Base-by-base conservation (phyloP, 1,140 invertebrate species). In the Pachyrhynchus sulphureomaculatus region DNA sequence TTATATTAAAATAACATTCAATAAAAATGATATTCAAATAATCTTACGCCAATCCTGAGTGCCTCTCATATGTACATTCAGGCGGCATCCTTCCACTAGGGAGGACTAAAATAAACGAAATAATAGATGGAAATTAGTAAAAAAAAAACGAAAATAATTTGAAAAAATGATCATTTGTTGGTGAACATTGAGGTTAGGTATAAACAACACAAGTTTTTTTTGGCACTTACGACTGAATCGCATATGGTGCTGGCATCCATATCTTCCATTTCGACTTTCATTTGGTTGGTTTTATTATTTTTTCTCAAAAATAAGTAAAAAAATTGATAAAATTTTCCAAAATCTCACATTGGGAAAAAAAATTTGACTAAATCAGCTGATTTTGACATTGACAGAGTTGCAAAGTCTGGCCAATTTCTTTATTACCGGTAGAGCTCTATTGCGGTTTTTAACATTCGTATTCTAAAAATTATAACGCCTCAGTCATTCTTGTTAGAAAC, bases 11-110 rank as follows among this genome's bases (percentile, higher is more conserved):
- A 23, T 18, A 24, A 32, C 87, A 87, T 89, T 83, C 12, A 29
- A 29, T 29, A 29, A n/a, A n/a, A n/a, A n/a, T 52, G 24, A 53
- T 1, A 6, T 10, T 9, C 6, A 32, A 55, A 34, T 18, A 24
- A 21, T 87, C 88, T 89, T 83, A 92, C 90, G 95, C 94, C 95
- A 97, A 75, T 97, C 95, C 59, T 94, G 87, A 2, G 90, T 90
- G 70, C 90, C 88, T 79, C 87, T 88, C 91, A 97, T 95, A 71
- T 89, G 86, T 62, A 97, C 95, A 69, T 94, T 93, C 67, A 97
- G 81, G 66, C 93, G 87, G 79, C 95, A 98, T 82, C 95, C 95
- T 86, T 98, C 95, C 21, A 89, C 87, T 37, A 97, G 79, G 42
- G 90, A 88, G 68, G 87, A 83, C 93, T 96, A 78, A 86, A 86